These are phyloP conservation scores for Zingel zingel DNA, from an alignment of 2,113 vertebrate genomes.

Conservation along the genomic window DNA sequence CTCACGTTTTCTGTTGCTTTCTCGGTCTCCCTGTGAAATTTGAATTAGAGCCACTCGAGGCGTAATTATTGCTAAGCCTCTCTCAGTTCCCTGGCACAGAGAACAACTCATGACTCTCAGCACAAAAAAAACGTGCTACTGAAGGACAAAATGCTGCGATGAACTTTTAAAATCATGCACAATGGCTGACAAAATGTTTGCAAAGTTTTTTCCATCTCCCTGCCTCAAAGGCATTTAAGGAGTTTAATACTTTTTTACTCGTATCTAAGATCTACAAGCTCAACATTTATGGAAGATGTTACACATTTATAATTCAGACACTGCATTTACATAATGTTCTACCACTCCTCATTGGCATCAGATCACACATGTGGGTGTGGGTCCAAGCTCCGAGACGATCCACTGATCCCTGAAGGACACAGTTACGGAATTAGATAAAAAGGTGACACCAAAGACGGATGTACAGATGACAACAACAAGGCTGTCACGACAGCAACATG, in stretches of 20 bases:
- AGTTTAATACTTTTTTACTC: slow-evolving; percentile 36
- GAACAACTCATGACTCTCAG: slow-evolving; percentile 70
- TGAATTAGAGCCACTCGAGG: slow-evolving; percentile 78
- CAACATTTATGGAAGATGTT: slow-evolving; percentile 33
- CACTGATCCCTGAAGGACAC: neutral
- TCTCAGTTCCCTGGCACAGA: slow-evolving; percentile 62
- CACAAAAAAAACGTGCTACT: slow-evolving; percentile 60
- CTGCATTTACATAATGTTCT: slow-evolving; percentile 39
- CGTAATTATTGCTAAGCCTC: slow-evolving; percentile 76
- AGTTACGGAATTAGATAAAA: neutral
- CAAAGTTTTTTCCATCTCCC: slow-evolving; percentile 23
- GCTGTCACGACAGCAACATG: neutral
- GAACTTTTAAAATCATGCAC: slow-evolving; percentile 67
- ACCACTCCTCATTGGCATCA: neutral
- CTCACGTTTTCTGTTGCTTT: slow-evolving; percentile 64
- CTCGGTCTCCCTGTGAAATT: slow-evolving; percentile 72
- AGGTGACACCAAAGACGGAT: neutral
- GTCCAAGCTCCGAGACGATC: slow-evolving; percentile 1
- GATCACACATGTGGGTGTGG: slow-evolving; percentile 9
- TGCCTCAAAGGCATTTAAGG: slow-evolving; percentile 56
- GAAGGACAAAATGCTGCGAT: slow-evolving; percentile 70
- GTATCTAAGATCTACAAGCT: slow-evolving; percentile 30
- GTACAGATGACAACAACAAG: neutral
- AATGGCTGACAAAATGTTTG: slow-evolving; percentile 68
- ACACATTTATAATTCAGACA: slow-evolving; percentile 57